Percentiles rank a stretch among this genome's conserved stretches.
Evolutionary conservation across 1,140 invertebrate species (phyloP).

Genomic region (Drosophila tani): DNA sequence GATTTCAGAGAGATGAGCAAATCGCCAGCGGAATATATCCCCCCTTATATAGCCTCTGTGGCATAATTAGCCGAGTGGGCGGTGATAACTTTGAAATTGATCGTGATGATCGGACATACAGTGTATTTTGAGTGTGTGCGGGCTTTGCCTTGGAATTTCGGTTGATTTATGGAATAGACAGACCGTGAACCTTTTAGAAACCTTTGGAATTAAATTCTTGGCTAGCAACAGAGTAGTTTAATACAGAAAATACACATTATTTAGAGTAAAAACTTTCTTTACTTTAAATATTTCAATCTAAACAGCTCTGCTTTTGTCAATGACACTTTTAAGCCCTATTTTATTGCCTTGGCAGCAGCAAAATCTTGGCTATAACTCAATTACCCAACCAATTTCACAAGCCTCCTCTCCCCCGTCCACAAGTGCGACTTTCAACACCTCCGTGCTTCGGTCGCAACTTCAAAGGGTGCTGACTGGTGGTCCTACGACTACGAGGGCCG

Average conservation of each 20-base stretch:
- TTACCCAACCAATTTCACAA: slow-evolving; percentile 49
- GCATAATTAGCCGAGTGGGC: slow-evolving; percentile 49
- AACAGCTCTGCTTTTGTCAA: background rate
- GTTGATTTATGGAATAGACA: slow-evolving; percentile 30
- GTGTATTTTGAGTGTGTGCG: no score
- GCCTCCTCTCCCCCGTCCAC: background rate
- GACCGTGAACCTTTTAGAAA: slow-evolving; percentile 44
- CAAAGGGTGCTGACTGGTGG: slow-evolving; percentile 49
- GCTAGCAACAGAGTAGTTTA: background rate
- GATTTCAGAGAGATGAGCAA: slow-evolving; percentile 52
- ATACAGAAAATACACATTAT: background rate
- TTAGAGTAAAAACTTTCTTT: no score
- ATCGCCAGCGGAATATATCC: slow-evolving; percentile 17
- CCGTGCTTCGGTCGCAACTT: slow-evolving; percentile 45
- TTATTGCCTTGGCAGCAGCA: slow-evolving; percentile 10
- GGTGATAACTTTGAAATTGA: slow-evolving; percentile 56
- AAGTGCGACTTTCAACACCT: slow-evolving; percentile 61
- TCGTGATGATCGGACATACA: slow-evolving; percentile 44
- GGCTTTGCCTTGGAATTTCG: slow-evolving; percentile 31
- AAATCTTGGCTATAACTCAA: slow-evolving; percentile 40
- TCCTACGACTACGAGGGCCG: slow-evolving; percentile 16
- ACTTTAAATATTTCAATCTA: no score
- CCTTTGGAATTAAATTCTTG: slow-evolving; percentile 14
- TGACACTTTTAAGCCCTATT: background rate
- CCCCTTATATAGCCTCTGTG: slow-evolving; percentile 46